These are phyloP conservation scores for Maniola jurtina DNA, from an alignment of 1,140 invertebrate species.

Conservation along the genomic window DNA sequence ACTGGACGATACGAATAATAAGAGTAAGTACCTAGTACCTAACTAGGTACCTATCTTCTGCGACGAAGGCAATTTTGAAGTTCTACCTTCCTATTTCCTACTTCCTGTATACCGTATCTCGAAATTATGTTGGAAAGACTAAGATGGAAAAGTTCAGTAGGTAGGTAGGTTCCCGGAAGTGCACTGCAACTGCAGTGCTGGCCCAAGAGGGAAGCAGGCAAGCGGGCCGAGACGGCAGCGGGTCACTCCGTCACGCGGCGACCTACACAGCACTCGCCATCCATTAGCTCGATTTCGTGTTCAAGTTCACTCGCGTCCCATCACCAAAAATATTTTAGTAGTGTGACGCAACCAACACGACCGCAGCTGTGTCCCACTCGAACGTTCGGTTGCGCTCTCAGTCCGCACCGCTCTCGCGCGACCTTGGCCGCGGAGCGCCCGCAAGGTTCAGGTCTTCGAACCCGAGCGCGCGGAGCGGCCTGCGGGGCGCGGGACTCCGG, in stretches of 20 bases:
- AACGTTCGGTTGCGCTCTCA: conserved; percentile 50
- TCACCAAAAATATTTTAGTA: conserved; percentile 78
- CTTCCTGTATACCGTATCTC: too few relatives aligned
- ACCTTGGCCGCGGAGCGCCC: conserved; percentile 77
- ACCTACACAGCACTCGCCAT: conserved; percentile 68
- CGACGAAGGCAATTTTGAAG: too few relatives aligned
- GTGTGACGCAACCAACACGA: conserved; percentile 71
- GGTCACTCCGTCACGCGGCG: conserved; percentile 73
- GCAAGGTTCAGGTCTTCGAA: conserved; percentile 80
- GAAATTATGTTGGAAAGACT: not conserved
- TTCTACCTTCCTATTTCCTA: too few relatives aligned
- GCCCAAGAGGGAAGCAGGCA: conserved; percentile 56
- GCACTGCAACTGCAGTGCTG: conserved; percentile 26
- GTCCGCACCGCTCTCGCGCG: conserved; percentile 70
- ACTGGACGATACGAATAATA: too few relatives aligned
- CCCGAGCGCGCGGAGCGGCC: conserved; percentile 55
- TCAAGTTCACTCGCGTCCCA: conserved; percentile 77
- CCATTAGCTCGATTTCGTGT: conserved; percentile 75
- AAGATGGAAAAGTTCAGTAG: not conserved
- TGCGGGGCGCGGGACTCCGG: conserved; percentile 50
- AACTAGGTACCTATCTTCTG: too few relatives aligned
- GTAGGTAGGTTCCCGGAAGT: conserved; percentile 44
- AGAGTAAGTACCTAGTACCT: too few relatives aligned
- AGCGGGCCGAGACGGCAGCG: conserved; percentile 57
- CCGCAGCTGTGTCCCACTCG: conserved; percentile 62